phyloP scores from a whole-genome alignment of 2,113 vertebrate genomes.

The Bufo bufo region DNA sequence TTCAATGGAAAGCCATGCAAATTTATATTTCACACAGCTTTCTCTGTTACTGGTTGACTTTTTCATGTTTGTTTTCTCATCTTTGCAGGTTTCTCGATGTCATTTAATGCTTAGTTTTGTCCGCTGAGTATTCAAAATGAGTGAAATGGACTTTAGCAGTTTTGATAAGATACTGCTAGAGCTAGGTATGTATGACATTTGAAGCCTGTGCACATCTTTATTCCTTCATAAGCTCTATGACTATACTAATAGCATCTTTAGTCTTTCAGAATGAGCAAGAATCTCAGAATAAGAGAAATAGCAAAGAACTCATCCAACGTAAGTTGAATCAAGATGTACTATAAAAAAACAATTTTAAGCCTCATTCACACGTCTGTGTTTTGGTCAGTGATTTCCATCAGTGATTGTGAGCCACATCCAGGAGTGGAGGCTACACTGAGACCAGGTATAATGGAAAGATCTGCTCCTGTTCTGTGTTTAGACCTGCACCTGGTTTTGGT shows the following conservation, averaged over 20 bases:
- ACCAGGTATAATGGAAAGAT: too few relatives aligned
- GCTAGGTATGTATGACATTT: slow-evolving; percentile 67
- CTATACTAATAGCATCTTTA: slow-evolving; percentile 58
- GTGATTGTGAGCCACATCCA: too few relatives aligned
- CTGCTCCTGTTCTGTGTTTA: too few relatives aligned
- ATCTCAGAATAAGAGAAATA: slow-evolving; percentile 65
- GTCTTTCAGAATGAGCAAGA: slow-evolving; percentile 74
- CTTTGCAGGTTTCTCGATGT: slow-evolving; percentile 37
- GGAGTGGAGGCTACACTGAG: too few relatives aligned
- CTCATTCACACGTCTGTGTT: too few relatives aligned
- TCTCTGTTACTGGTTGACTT: not conserved
- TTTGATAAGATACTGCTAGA: slow-evolving; percentile 72
- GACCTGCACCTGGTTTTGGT: too few relatives aligned
- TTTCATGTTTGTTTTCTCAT: slow-evolving; percentile 13
- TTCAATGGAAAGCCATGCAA: not conserved
- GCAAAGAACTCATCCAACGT: slow-evolving; percentile 72
- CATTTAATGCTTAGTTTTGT: slow-evolving; percentile 19
- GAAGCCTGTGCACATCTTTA: not conserved
- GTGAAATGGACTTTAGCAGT: slow-evolving; percentile 65
- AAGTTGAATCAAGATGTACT: slow-evolving; percentile 65
- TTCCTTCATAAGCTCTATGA: not conserved
- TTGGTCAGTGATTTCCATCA: too few relatives aligned
- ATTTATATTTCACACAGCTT: not conserved
- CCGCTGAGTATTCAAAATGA: slow-evolving; percentile 61
- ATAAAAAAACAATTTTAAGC: not conserved